Conservation (phyloP, 2,888 invertebrate species). For the Leptopilina syphax region DNA sequence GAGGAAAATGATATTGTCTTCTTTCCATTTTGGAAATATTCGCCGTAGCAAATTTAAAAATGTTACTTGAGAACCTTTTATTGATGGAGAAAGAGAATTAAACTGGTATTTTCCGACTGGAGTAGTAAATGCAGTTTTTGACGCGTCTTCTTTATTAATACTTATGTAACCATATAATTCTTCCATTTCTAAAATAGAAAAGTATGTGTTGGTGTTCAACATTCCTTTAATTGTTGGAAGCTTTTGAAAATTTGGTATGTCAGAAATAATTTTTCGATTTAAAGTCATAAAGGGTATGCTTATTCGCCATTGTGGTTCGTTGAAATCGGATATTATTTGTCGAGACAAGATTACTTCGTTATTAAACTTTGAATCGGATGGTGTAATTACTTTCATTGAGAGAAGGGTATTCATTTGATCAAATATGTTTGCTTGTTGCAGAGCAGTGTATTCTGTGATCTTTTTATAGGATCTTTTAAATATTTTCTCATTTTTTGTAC, state of each 20-base stretch:
- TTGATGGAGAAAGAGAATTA: background rate
- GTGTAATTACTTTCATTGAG: background rate
- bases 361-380: background rate
- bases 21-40: background rate
- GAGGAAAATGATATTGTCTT: background rate
- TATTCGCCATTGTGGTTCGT: background rate
- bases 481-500: background rate
- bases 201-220: background rate
- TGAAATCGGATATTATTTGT: background rate
- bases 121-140: constrained; percentile 4
- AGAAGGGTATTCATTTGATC: background rate
- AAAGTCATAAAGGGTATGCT: background rate
- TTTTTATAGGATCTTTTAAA: background rate
- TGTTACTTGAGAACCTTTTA: background rate
- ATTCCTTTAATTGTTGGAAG: background rate
- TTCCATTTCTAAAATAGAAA: background rate
- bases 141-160: background rate
- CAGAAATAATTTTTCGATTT: background rate
- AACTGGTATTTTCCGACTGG: background rate
- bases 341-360: background rate
- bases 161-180: background rate
- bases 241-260: background rate
- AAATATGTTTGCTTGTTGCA: background rate
- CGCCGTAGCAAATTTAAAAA: background rate
- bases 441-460: background rate